Conservation (phyloP, 2,888 invertebrate genomes). For the Ochropleura plecta region DNA sequence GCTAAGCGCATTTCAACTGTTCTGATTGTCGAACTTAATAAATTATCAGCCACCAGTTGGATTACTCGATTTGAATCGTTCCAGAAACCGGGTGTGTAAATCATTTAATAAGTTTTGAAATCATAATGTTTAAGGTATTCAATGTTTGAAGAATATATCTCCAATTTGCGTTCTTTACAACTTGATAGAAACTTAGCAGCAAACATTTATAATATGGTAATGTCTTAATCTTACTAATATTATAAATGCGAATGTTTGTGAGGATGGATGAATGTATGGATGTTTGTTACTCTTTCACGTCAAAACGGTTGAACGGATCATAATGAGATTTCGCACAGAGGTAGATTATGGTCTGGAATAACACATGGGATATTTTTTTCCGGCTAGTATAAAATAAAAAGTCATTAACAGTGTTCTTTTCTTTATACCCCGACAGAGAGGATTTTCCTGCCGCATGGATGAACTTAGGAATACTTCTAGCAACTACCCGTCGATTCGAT, state of each 20-base stretch:
- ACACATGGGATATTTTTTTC: too few species aligned
- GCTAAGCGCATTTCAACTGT: neutral
- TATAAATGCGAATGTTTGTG: too few species aligned
- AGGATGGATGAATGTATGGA: too few species aligned
- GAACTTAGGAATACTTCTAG: conserved; percentile 98
- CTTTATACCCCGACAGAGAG: conserved; percentile 85
- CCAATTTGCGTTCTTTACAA: neutral
- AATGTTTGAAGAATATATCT: neutral
- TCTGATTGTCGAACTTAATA: neutral
- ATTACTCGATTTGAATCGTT: neutral
- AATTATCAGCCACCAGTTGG: neutral
- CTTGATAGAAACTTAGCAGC: neutral
- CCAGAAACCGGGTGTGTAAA: neutral
- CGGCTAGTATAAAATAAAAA: too few species aligned
- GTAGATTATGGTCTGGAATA: too few species aligned
- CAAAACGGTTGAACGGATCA: too few species aligned
- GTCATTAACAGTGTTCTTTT: neutral
- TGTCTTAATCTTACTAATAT: too few species aligned
- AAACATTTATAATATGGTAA: too few species aligned
- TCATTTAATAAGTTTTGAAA: neutral
- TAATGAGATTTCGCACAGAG: too few species aligned
- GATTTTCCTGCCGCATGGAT: conserved; percentile 99
- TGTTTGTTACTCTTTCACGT: too few species aligned
- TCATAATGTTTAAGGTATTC: neutral
- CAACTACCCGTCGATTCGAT: conserved; percentile 92